phyloP scores from a whole-genome alignment of 1,140 invertebrate genomes.

The Dendroctonus valens region DNA sequence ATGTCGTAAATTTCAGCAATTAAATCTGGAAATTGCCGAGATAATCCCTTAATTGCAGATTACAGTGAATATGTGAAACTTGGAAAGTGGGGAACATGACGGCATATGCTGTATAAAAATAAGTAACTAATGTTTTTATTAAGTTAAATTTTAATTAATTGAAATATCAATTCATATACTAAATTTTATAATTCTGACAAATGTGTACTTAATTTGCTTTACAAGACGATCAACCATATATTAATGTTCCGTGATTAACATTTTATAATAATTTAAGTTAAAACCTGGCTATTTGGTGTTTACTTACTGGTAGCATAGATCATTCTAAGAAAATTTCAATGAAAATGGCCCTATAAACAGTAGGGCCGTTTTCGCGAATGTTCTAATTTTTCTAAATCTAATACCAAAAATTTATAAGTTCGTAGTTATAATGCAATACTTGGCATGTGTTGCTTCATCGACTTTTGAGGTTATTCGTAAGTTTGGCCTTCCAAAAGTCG shows the following conservation, averaged over 20 bases:
- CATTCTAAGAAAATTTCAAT: not conserved
- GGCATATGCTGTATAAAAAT: too few species aligned
- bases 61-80: not conserved
- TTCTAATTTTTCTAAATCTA: not conserved
- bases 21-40: not conserved
- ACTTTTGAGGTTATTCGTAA: not conserved
- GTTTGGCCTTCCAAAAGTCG: not conserved
- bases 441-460: not conserved
- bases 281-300: too few species aligned
- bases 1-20: not conserved
- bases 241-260: too few species aligned
- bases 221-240: too few species aligned
- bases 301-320: too few species aligned
- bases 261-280: too few species aligned
- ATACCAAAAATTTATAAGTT: not conserved
- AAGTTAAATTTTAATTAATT: too few species aligned
- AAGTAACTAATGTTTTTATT: too few species aligned
- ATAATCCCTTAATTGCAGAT: not conserved
- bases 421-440: not conserved
- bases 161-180: too few species aligned
- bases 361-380: not conserved
- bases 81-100: too few species aligned
- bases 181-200: too few species aligned
- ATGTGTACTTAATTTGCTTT: too few species aligned
- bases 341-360: conserved; percentile 8